Evolutionary conservation across 1,140 invertebrate species (phyloP), one percentile per base, ranked within the genome.

Genomic region (Cotesia typhae): DNA sequence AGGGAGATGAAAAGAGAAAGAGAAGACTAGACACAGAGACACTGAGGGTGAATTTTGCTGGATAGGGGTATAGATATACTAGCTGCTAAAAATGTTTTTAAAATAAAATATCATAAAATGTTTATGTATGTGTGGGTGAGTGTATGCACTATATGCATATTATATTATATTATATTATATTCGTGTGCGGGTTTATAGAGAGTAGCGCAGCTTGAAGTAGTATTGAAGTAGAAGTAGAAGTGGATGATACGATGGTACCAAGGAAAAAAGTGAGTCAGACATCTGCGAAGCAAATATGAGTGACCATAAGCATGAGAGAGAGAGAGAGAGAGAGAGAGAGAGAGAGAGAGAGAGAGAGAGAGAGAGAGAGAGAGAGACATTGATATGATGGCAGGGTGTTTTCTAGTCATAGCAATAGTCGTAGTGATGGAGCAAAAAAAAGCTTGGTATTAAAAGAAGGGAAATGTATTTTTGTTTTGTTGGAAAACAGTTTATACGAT

Each of bases 261-360:
- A 47, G 35, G 12, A 51, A 71, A 63, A 60, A 10, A 64, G 60
- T 38, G 61, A 70, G 68, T 61, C 60, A 64, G 69, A 71, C 60
- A 60, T 6, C 10, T 67, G 69, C 17, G 63, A 60, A 71, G 59
- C 6, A 28, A 71, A 12, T 38, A 65, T 10, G 41, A 47, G 41
- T 47, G 41, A 47, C 6, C 41, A 47, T 10, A 47, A 6, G 41
- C 10, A 4, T 9, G 5, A 47, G 41, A 47, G 41, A 47, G 41
- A 47, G 1, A 5, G 4, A 14, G 14, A 14, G 14, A 14, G 14
- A 14, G 14, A 14, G 14, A 14, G 14, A 14, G 14, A 14, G 14
- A 14, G 14, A 14, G 14, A 14, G 14, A 14, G 14, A 14, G 14
- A 14, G 14, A 14, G n/a, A n/a, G n/a, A n/a, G n/a, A n/a, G n/a